Conservation (phyloP, 30 jellyfish, hydroid and myxozoan species). For the Cassiopea andromeda region DNA sequence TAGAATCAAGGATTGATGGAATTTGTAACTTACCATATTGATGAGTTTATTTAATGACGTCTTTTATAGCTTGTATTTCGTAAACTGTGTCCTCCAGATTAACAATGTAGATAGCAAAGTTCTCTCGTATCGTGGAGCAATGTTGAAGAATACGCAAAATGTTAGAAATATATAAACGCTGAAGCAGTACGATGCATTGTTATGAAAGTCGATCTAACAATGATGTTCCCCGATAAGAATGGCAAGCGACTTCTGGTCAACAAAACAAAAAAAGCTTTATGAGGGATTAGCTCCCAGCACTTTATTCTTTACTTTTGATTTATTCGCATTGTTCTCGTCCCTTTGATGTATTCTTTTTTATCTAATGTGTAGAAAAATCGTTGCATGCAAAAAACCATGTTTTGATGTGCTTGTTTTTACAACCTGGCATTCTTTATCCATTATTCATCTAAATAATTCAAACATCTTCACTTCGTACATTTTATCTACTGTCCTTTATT, state of each 20-base stretch:
- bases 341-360: constrained; percentile 1
- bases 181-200: background rate
- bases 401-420: background rate
- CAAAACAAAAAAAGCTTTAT: constrained; percentile 39
- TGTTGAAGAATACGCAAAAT: no score
- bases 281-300: constrained; percentile 33
- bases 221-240: constrained; percentile 29
- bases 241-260: constrained; percentile 56
- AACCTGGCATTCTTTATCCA: background rate
- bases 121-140: background rate
- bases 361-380: constrained; percentile 1
- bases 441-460: background rate
- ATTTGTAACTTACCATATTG: background rate
- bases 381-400: background rate
- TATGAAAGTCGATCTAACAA: constrained; percentile 50
- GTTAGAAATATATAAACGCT: no score
- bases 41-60: background rate
- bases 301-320: constrained; percentile 29
- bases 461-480: background rate
- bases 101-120: background rate
- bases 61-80: background rate
- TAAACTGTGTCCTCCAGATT: background rate
- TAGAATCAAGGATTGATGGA: background rate
- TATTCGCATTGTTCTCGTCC: constrained; percentile 21
- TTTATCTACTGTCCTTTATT: background rate